Base-by-base conservation (phyloP, 2,113 vertebrate genomes). In the Mus spicilegus region DNA sequence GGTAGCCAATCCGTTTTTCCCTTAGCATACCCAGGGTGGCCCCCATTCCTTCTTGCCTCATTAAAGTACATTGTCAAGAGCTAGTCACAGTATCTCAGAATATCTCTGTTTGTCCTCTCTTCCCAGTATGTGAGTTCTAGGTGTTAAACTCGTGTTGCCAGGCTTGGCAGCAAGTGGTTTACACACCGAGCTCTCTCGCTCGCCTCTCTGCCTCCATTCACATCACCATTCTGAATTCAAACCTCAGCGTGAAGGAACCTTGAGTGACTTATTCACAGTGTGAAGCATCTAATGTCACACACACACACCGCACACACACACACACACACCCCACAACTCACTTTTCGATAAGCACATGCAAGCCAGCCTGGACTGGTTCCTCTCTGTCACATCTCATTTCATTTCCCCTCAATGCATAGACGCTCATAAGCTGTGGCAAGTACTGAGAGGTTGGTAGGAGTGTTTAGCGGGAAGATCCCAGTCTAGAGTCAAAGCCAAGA, bases 381-480 rank as follows among this genome's bases (percentile, higher is more conserved):
- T 90, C n/a, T 42, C 87, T 90, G 90, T 70, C 91, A 81, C 61
- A 39, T 63, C 46, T 94, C 81, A 49, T 89, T 76, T 87, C 65
- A 36, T 33, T 69, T 84, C 65, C 87, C 65, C 58, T 76, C 20
- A 30, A 26, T 13, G 67, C 61, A 39, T 46, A 87, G 84, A 89
- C 65, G 54, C n/a, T 75, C 89, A 58, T 39, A 42, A 92, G 42
- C 63, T 56, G 26, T 82, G 88, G 77, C 39, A 30, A 51, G 75
- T 92, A 96, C 80, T 93, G 94, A 78, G 85, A 87, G 87, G 90
- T 46, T 92, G 92, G 91, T 94, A 90, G 90, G 80, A 95, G 95
- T 33, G 73, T 93, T 90, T 51, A 90, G 90, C 51, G 49, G 95
- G 90, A 94, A 96, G 87, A 92, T 89, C 26, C 90, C 39, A 76